phyloP scores from a whole-genome alignment of 2,113 vertebrate genomes.

The Cheilinus undulatus region DNA sequence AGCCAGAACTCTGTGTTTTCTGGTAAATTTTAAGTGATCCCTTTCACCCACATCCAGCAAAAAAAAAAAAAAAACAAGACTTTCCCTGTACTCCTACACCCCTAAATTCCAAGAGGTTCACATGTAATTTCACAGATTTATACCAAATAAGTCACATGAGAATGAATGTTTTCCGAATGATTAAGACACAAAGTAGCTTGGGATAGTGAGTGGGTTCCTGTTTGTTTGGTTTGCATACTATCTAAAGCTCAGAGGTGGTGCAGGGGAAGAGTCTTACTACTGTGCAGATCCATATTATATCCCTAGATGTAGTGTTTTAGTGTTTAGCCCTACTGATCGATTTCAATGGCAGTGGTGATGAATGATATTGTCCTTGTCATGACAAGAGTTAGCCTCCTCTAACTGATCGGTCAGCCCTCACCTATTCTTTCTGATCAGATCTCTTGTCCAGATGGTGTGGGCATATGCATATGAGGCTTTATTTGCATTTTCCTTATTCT shows the following conservation, averaged over 20 bases:
- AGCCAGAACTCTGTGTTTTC: neutral
- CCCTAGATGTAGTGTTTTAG: neutral
- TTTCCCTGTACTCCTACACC: neutral
- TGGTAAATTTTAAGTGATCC: neutral
- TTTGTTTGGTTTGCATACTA: neutral
- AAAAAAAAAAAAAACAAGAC: neutral
- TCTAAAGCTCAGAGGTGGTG: neutral
- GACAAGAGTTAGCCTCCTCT: neutral
- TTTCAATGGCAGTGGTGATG: conserved; percentile 20
- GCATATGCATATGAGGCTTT: neutral
- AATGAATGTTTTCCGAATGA: neutral
- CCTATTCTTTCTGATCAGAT: neutral
- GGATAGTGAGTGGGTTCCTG: neutral
- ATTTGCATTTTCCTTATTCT: neutral
- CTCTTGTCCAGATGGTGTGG: neutral
- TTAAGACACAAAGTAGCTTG: neutral
- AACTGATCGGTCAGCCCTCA: neutral
- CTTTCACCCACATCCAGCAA: neutral
- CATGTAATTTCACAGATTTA: neutral
- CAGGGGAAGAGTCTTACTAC: conserved; percentile 1
- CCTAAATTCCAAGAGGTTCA: neutral
- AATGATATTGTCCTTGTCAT: neutral
- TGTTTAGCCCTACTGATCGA: neutral
- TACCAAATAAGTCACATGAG: neutral
- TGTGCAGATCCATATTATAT: conserved; percentile 2